These are phyloP conservation scores for Passer montanus DNA, from an alignment of 2,113 vertebrate species.

Conservation along the genomic window DNA sequence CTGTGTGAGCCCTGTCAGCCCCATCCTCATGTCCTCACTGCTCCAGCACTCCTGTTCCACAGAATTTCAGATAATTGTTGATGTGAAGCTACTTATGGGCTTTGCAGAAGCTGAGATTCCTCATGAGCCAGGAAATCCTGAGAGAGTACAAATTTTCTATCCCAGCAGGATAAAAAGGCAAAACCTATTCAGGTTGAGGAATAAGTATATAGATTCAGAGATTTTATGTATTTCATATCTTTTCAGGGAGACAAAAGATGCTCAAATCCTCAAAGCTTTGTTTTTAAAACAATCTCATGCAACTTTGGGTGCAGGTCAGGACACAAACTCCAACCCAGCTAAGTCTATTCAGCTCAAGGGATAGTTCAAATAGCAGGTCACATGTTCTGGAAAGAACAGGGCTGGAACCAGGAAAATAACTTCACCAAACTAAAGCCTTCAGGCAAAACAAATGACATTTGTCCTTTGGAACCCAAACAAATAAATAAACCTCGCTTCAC, in stretches of 20 bases:
- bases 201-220: neutral
- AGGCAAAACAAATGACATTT: slow-evolving; percentile 24
- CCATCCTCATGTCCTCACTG: neutral
- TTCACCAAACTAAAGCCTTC: neutral
- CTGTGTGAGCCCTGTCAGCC: neutral
- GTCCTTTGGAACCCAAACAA: slow-evolving; percentile 1
- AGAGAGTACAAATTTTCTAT: neutral
- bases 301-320: neutral
- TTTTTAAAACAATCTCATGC: neutral
- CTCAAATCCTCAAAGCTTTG: neutral
- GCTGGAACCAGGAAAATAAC: slow-evolving; percentile 17
- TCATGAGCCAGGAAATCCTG: neutral
- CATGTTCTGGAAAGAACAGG: slow-evolving; percentile 12
- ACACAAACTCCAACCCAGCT: neutral
- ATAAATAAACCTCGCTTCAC: neutral
- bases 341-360: neutral
- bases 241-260: neutral
- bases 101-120: neutral
- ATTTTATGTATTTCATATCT: neutral
- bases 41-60: neutral
- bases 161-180: neutral
- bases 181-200: neutral
- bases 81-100: neutral
- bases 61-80: neutral
- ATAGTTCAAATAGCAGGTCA: slow-evolving; percentile 10